phyloP scores from a whole-genome alignment of 2,113 vertebrate species.

The Arizona elegans region DNA sequence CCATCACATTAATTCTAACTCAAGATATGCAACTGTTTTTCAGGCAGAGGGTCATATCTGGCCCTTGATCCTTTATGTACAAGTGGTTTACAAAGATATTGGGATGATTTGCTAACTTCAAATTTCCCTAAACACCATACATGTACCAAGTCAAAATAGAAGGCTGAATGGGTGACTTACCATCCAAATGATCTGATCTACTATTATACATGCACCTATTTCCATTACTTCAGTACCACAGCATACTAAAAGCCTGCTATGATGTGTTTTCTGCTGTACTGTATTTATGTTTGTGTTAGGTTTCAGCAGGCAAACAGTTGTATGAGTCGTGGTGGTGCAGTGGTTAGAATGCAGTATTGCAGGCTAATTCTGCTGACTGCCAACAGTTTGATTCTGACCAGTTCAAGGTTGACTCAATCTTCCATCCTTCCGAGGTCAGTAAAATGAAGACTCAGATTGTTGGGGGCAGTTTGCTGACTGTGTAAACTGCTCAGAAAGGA shows the following conservation, averaged over 20 bases:
- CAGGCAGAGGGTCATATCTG: neutral
- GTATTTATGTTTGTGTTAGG: neutral
- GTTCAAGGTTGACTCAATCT: neutral
- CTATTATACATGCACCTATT: neutral
- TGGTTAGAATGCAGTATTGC: neutral
- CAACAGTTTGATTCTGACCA: neutral
- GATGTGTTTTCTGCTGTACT: neutral
- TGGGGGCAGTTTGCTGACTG: neutral
- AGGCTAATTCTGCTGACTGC: neutral
- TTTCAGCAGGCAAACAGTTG: neutral
- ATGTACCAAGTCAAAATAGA: neutral
- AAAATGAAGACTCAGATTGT: neutral
- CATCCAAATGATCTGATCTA: neutral
- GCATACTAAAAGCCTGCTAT: neutral
- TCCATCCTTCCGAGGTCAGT: neutral
- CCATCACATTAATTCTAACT: neutral
- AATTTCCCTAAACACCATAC: neutral
- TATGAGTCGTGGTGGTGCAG: neutral
- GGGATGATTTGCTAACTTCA: neutral
- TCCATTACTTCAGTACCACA: neutral
- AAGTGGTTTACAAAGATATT: neutral
- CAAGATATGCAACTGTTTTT: neutral
- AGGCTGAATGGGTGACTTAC: neutral
- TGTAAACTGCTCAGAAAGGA: neutral
- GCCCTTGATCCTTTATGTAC: neutral